Conservation (phyloP, 23 tunicate genomes). For the Diplosoma virens region DNA sequence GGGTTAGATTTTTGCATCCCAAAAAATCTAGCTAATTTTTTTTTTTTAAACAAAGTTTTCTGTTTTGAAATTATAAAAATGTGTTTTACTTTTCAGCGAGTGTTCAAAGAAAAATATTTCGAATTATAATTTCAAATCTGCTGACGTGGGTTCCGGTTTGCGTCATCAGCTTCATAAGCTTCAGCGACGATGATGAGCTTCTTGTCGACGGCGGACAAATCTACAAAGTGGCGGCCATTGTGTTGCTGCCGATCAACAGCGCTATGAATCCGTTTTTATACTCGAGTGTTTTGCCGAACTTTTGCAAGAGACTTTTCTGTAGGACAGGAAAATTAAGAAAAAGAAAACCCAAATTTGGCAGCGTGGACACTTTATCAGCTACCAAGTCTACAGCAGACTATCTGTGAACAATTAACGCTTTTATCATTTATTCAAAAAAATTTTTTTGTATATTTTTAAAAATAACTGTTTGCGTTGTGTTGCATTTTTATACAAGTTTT, state of each 20-base stretch:
- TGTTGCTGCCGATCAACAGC: constrained; percentile 45
- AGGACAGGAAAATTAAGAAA: background rate
- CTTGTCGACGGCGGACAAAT: constrained; percentile 8
- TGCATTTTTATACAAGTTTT: too few species aligned
- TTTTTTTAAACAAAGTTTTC: too few species aligned
- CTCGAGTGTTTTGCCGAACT: constrained; percentile 12
- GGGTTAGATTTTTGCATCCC: too few species aligned
- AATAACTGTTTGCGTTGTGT: too few species aligned
- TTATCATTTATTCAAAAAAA: too few species aligned
- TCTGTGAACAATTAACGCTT: too few species aligned
- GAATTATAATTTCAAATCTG: background rate
- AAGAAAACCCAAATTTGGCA: background rate
- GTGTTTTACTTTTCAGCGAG: constrained; percentile 3
- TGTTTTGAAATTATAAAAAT: too few species aligned
- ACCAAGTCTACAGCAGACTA: constrained; percentile 22
- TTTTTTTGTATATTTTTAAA: too few species aligned
- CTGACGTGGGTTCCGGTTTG: constrained; percentile 43
- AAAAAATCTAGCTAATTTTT: too few species aligned
- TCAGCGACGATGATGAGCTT: background rate
- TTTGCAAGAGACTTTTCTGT: background rate
- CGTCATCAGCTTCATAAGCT: constrained; percentile 3
- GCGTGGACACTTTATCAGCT: background rate
- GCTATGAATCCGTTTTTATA: constrained; percentile 32
- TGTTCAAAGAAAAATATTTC: background rate
- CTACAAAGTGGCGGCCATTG: constrained; percentile 22